Base-by-base conservation (phyloP, 1,140 invertebrate species). In the Hyles euphorbiae region DNA sequence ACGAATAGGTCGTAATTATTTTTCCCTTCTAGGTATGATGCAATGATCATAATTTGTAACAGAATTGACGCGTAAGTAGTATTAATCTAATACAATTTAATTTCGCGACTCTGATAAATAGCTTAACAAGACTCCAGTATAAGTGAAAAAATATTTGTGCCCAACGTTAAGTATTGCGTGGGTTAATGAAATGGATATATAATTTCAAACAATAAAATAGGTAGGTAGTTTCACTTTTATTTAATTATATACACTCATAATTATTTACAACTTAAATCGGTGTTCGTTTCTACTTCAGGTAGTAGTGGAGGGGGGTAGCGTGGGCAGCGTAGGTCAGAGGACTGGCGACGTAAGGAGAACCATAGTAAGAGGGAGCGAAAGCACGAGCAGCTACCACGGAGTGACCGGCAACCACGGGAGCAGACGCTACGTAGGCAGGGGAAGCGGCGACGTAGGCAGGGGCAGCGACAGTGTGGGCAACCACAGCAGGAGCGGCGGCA, bases 181-280 rank as follows among this genome's bases (percentile, higher is more conserved):
- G 0, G 8, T 40, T 5, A 40, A 5, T 40, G 36, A 40, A n/a
- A n/a, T n/a, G n/a, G n/a, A n/a, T n/a, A n/a, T n/a, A n/a, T 5
- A 40, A 40, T 40, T 40, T 40, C 54, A 60, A 45, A 36, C n/a
- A 49, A 32, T 40, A 55, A 52, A 53, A 51, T 61, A 43, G 22
- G 48, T 50, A 50, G 46, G 56, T 65, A 62, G 57, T 62, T 63
- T 65, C 61, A 65, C 54, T 53, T 65, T 63, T 56, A 47, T 47
- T 65, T 50, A 50, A 1, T 60, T 54, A 60, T 60, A 64, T n/a
- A 58, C 54, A 57, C 50, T 59, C 56, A 61, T 69, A 70, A 62
- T 60, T 64, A 67, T 32, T 50, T 50, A 50, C 22, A 22, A 22
- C 33, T 8, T 12, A 50, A 5, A 50, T 8, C 22, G 22, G 22